Evolutionary conservation across 2,797 vertebrate species (phyloP).

Genomic region (Catharus ustulatus): DNA sequence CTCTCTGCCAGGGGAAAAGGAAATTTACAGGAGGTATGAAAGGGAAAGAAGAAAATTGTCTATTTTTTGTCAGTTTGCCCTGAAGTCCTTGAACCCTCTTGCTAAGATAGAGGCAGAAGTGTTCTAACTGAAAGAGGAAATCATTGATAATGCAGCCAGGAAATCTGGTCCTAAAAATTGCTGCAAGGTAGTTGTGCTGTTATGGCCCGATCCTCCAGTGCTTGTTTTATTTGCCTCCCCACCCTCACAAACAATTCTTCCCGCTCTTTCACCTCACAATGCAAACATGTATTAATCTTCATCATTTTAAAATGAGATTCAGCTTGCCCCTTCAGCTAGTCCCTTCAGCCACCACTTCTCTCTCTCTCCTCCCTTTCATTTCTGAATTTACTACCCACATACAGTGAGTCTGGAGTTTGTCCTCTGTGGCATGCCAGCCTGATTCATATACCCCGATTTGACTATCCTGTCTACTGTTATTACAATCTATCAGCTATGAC

Average conservation of each 20-base stretch:
- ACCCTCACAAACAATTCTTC: not conserved
- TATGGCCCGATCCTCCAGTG: not conserved
- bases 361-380: not conserved
- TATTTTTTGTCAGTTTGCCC: not conserved
- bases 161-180: not conserved
- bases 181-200: not conserved
- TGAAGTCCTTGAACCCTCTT: not conserved
- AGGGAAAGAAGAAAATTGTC: not conserved
- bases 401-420: not conserved
- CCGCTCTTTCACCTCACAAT: not conserved
- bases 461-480: not conserved
- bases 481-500: not conserved
- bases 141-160: not conserved
- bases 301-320: not conserved
- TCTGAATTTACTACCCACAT: not conserved
- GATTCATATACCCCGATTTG: not conserved
- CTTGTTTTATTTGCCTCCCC: not conserved
- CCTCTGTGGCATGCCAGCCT: not conserved
- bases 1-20: not conserved
- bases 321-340: not conserved
- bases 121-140: not conserved
- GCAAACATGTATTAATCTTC: not conserved
- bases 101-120: not conserved
- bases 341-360: not conserved
- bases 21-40: not conserved